Base-by-base conservation (phyloP, 1,140 invertebrate genomes). In the Trissolcus basalis region DNA sequence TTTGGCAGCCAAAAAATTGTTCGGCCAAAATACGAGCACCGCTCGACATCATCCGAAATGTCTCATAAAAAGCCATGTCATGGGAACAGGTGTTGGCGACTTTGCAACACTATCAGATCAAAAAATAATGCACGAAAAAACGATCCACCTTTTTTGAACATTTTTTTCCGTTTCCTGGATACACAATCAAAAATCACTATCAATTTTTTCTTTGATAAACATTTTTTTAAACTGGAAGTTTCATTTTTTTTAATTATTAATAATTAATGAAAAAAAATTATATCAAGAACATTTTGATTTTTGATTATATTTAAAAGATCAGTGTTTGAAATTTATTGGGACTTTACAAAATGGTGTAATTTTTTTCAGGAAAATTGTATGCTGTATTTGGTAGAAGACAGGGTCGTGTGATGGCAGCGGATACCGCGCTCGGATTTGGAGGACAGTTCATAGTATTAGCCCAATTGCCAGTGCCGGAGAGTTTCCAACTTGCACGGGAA, bases 401-500 rank as follows among this genome's bases (percentile, higher is more conserved):
- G 81, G 98, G 98, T 4, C 93, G 96, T 47, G 92, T 99, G 4
- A 83, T 99, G 0, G 92, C 93, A 33, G 96, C 96, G 49, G 97
- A 99, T 79, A 92, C 97, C 87, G 93, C 94, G 56, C 94, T 97
- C 81, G 95, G 96, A 47, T 93, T 92, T 14, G 93, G 93, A 27
- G 94, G 95, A 35, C 94, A 93, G 48, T 99, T 99, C 89, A 91
- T 93, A 51, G 95, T 99, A 2, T 91, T 91, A 47, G 96, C 97
- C 0, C 91, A 94, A 55, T 88, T 99, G 70, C 98, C 98, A 0
- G 96, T 99, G 16, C 93, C 97, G 8, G 98, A 99, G 88, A 99
- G 97, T 86, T 98, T 99, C 89, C 93, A 95, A 61, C 96, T 99
- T 87, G 95, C 96, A 5, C 93, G 96, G 49, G 96, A 98, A 87